A percentile compares a stretch with the other conserved stretches of the same genome.
Conservation (phyloP, 2,113 vertebrate species). For the Erpornis zantholeuca region DNA sequence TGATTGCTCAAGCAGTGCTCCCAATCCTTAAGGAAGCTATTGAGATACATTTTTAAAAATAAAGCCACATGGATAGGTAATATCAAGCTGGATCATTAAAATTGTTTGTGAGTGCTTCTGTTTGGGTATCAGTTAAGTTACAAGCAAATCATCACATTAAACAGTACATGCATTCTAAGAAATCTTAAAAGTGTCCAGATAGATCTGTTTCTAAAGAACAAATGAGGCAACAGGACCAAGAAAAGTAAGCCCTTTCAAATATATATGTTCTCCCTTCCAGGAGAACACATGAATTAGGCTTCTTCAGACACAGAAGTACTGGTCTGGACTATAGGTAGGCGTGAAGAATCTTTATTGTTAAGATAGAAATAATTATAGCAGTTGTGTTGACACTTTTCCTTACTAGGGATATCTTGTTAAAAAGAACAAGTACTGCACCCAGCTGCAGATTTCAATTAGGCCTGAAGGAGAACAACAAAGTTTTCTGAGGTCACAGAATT, state of each 20-base stretch:
- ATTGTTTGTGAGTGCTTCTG: not conserved
- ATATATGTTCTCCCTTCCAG: not conserved
- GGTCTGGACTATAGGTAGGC: not conserved
- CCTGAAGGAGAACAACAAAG: not conserved
- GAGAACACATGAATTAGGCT: not conserved
- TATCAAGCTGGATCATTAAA: not conserved
- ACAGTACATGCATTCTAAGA: not conserved
- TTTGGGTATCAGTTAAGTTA: not conserved
- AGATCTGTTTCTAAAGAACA: not conserved
- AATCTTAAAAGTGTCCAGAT: not conserved
- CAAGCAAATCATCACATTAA: not conserved
- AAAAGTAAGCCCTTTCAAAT: not conserved
- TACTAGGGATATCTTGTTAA: not conserved
- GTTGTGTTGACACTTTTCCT: not conserved
- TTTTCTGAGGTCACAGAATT: not conserved
- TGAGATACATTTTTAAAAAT: not conserved
- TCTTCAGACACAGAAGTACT: not conserved
- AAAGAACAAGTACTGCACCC: not conserved
- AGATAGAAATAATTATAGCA: not conserved
- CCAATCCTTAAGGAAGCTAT: not conserved
- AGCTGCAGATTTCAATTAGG: not conserved
- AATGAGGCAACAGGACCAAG: not conserved
- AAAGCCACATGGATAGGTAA: not conserved
- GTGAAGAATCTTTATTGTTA: not conserved
- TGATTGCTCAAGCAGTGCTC: not conserved